Conservation (phyloP, 1,140 invertebrate species). For the Ceratina calcarata region DNA sequence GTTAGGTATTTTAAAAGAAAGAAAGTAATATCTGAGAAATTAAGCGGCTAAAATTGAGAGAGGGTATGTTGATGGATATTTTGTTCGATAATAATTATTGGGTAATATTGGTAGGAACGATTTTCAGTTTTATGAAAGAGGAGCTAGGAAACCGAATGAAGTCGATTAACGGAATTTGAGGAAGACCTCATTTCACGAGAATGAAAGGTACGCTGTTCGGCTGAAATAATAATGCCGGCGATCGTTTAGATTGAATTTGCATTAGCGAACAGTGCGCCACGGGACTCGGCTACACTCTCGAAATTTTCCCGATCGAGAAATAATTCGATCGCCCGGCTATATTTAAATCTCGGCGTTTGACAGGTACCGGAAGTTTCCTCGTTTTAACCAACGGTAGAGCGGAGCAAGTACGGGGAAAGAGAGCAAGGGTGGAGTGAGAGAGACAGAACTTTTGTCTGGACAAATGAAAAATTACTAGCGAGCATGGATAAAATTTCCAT, state of each 20-base stretch:
- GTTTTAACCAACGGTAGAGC: not conserved
- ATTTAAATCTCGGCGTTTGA: slow-evolving; percentile 31
- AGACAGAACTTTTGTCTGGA: slow-evolving; percentile 7
- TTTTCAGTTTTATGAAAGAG: not conserved
- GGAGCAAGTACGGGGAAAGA: not conserved
- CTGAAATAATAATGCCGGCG: slow-evolving; percentile 3
- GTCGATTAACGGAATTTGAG: not conserved
- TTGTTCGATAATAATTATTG: not conserved
- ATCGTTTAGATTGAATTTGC: slow-evolving; percentile 14
- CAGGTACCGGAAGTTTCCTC: slow-evolving; percentile 32
- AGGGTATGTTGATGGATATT: not conserved
- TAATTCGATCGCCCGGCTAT: slow-evolving; percentile 17
- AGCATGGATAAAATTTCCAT: slow-evolving; percentile 25
- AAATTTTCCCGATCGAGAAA: slow-evolving; percentile 27
- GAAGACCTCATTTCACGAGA: not conserved
- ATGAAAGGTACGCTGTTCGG: not conserved
- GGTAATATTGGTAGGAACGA: not conserved
- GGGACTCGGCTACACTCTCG: not conserved
- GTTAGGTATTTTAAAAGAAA: not conserved
- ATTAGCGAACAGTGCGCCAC: slow-evolving; percentile 1
- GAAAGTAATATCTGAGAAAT: not conserved
- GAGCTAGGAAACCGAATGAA: not conserved
- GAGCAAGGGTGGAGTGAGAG: not conserved
- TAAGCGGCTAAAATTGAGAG: too few species aligned
- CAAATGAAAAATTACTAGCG: slow-evolving; percentile 27